Evolutionary conservation across 1,140 invertebrate genomes (phyloP).

Genomic region (Oscheius sp.): DNA sequence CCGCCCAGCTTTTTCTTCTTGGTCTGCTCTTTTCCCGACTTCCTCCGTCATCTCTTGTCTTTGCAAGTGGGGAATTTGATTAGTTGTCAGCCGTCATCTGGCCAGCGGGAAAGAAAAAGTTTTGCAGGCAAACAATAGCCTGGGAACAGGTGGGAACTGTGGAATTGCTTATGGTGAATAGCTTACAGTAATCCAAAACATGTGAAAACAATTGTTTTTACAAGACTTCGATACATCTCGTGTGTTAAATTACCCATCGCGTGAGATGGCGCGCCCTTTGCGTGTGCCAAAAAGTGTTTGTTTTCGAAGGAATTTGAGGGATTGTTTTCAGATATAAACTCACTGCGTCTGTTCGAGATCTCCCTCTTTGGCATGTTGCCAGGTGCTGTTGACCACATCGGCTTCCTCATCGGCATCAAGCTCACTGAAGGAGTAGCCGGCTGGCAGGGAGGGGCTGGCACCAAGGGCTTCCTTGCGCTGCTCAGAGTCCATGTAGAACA

Average conservation of each 20-base stretch:
- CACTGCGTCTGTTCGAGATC: slow-evolving; percentile 38
- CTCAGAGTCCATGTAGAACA: slow-evolving; percentile 32
- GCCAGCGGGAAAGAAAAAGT: no score
- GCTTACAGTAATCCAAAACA: no score
- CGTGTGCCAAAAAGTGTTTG: background rate
- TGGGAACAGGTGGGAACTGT: no score
- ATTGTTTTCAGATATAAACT: slow-evolving; percentile 5
- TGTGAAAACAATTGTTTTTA: no score
- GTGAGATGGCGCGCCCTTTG: no score
- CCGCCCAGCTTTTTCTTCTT: background rate
- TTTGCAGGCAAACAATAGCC: no score
- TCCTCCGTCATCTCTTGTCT: no score
- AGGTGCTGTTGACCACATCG: slow-evolving; percentile 33
- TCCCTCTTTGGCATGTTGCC: slow-evolving; percentile 34
- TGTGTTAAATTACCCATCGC: no score
- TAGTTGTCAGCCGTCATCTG: no score
- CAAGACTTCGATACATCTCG: no score
- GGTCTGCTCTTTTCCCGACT: background rate
- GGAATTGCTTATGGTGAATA: no score
- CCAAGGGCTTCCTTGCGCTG: slow-evolving; percentile 22
- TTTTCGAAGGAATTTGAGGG: background rate
- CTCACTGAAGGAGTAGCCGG: slow-evolving; percentile 33
- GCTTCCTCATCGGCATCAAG: slow-evolving; percentile 28
- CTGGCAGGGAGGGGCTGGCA: slow-evolving; percentile 13
- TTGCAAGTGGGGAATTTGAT: no score